Evolutionary conservation across 2,113 vertebrate genomes (phyloP).

Genomic region (Pelodiscus sinensis): DNA sequence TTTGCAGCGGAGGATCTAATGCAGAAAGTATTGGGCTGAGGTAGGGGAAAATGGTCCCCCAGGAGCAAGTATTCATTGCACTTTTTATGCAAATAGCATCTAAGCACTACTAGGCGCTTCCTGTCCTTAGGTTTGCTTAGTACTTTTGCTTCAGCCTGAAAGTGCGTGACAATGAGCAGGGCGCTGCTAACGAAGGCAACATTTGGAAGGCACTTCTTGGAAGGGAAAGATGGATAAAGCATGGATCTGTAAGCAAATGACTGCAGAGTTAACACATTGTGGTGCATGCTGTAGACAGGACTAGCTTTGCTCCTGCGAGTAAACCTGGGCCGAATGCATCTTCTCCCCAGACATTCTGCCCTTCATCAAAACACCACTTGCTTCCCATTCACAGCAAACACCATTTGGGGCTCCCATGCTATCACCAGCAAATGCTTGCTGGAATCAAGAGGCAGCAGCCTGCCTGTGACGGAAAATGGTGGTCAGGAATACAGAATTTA

Average conservation of each 20-base stretch:
- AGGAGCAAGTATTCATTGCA: slow-evolving; percentile 15
- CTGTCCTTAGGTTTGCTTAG: slow-evolving; percentile 47
- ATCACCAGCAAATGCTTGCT: neutral
- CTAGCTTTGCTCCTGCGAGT: neutral
- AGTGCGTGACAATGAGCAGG: slow-evolving; percentile 48
- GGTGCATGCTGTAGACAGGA: neutral
- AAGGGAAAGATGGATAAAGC: neutral
- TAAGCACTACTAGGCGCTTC: slow-evolving; percentile 13
- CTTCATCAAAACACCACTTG: neutral
- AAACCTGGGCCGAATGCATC: neutral
- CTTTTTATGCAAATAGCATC: slow-evolving; percentile 23
- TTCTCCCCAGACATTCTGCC: neutral
- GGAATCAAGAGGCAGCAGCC: neutral
- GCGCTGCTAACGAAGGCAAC: slow-evolving; percentile 51
- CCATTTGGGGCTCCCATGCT: neutral
- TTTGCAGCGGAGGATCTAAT: neutral
- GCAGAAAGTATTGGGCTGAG: neutral
- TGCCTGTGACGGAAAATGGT: accelerated
- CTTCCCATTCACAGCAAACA: neutral
- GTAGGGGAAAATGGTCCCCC: neutral
- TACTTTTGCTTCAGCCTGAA: slow-evolving; percentile 56
- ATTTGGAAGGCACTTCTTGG: slow-evolving; percentile 62
- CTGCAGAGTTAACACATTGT: neutral
- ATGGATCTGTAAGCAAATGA: neutral
- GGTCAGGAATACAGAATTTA: neutral